These are phyloP conservation scores for Dicrostonyx torquatus DNA, from an alignment of 2,797 vertebrate genomes.

Conservation along the genomic window DNA sequence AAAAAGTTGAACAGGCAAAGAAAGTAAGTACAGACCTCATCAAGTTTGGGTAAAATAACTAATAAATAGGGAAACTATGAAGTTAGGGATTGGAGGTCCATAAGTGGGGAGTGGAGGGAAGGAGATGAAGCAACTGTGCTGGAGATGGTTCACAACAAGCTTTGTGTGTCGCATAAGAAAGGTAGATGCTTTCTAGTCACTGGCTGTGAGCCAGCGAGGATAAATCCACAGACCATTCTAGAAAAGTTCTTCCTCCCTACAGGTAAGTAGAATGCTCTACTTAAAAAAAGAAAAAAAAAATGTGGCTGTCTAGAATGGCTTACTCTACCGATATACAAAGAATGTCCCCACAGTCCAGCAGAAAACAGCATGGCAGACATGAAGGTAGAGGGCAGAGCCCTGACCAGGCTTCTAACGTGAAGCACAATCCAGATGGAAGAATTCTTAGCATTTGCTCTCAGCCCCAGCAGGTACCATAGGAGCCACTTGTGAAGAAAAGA, in stretches of 20 bases:
- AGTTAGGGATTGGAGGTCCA: neutral
- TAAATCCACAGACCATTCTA: slow-evolving; percentile 17
- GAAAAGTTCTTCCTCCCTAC: slow-evolving; percentile 31
- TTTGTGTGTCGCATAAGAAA: slow-evolving; percentile 5
- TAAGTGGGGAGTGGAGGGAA: rapidly evolving
- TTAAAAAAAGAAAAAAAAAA: slow-evolving; percentile 1
- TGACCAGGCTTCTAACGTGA: neutral
- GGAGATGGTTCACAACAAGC: neutral
- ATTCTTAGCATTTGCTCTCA: neutral
- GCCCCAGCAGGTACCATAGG: neutral
- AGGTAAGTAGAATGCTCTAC: neutral
- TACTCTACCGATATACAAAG: neutral
- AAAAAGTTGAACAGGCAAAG: neutral
- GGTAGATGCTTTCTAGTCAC: neutral
- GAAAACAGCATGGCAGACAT: rapidly evolving
- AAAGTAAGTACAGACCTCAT: neutral
- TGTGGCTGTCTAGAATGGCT: neutral
- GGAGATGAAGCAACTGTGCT: neutral
- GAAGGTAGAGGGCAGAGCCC: neutral
- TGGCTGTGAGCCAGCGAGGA: neutral
- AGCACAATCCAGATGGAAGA: neutral
- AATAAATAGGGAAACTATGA: neutral
- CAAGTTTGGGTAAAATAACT: neutral
- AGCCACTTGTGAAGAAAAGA: neutral
- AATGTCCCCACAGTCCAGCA: rapidly evolving